Percentiles rank a stretch among this genome's conserved stretches.
Evolutionary conservation across 1,140 invertebrate genomes (phyloP).

Genomic region (Macrobrachium nipponense): DNA sequence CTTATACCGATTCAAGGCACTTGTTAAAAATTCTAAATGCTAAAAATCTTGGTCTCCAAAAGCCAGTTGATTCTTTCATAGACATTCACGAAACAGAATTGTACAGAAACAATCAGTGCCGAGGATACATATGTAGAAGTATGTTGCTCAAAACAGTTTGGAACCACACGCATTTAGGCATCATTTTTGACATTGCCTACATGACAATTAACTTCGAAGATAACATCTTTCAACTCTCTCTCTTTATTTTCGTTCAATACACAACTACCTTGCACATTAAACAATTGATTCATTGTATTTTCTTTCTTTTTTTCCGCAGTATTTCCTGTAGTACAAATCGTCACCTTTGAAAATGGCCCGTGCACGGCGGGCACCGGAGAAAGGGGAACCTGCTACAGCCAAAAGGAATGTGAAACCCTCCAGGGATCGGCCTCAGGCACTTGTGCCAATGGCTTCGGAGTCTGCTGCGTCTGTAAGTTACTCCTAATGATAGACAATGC

Average conservation of each 20-base stretch:
- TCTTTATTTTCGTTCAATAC: not conserved
- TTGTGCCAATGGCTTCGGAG: conserved; percentile 82
- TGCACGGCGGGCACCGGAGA: conserved; percentile 56
- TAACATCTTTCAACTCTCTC: not conserved
- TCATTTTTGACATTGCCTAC: too few relatives aligned
- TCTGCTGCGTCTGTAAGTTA: conserved; percentile 87
- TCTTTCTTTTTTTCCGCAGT: conserved; percentile 18
- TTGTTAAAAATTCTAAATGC: too few relatives aligned
- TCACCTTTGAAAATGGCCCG: conserved; percentile 62
- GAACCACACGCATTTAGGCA: too few relatives aligned
- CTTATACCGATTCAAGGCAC: too few relatives aligned
- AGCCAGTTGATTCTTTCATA: too few relatives aligned
- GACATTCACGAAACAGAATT: too few relatives aligned
- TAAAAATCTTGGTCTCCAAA: too few relatives aligned
- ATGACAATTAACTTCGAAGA: too few relatives aligned
- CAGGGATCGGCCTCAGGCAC: conserved; percentile 75
- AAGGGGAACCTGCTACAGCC: conserved; percentile 61
- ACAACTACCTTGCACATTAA: too few relatives aligned
- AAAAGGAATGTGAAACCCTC: conserved; percentile 73
- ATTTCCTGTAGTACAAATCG: conserved; percentile 49
- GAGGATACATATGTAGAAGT: too few relatives aligned
- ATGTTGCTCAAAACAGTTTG: too few relatives aligned
- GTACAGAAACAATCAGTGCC: too few relatives aligned
- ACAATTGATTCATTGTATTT: not conserved
- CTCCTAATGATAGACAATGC: not conserved